Base-by-base conservation (phyloP, 2,888 invertebrate species). In the Idaea dimidiata region DNA sequence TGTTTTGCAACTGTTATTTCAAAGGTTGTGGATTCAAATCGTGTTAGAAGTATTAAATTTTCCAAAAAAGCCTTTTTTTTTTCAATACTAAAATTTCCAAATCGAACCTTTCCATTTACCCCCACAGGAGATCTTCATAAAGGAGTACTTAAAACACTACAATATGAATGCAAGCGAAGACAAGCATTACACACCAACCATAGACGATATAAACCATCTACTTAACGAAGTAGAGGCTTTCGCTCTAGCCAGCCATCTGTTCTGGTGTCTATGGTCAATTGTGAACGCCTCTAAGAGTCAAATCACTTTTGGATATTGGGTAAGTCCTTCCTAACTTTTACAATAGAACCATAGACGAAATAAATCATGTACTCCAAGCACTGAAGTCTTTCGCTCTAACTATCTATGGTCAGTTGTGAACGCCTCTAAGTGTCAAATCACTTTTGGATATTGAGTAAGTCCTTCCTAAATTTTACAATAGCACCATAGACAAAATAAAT, bases 281-380 rank as follows among this genome's bases (percentile, higher is more conserved):
- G 96, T 97, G 16, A 98, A 98, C 84, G 97, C 97, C 0, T 95
- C 95, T 66, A 95, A 95, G 59, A 97, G 98, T 1, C 95, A 96
- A 79, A 99, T 99, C 76, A 96, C 97, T 17, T 99, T 99, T 80
- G 98, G 98, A 62, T 99, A 99, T 82, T 97, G 97, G 97, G 98
- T 98, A 59, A 67, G 66, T 59, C 17, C 0, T 8, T 14, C 18
- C 54, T 16, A n/a, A n/a, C n/a, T 31, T 31, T 24, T 24, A n/a
- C n/a, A n/a, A n/a, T n/a, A n/a, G n/a, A 0, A 80, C 84, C 0
- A 81, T 89, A 3, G 93, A 94, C 33, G 94, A 94, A 58, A 93
- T 95, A 24, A 93, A 95, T 69, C 91, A 92, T 17, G 84, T 97
- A 3, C 89, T 97, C 63, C 81, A 92, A 24, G 99, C 99, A 87